A percentile compares a stretch with the other conserved stretches of the same genome.
phyloP scores from a whole-genome alignment of 1,140 invertebrate species.

The Micrasema longulum region DNA sequence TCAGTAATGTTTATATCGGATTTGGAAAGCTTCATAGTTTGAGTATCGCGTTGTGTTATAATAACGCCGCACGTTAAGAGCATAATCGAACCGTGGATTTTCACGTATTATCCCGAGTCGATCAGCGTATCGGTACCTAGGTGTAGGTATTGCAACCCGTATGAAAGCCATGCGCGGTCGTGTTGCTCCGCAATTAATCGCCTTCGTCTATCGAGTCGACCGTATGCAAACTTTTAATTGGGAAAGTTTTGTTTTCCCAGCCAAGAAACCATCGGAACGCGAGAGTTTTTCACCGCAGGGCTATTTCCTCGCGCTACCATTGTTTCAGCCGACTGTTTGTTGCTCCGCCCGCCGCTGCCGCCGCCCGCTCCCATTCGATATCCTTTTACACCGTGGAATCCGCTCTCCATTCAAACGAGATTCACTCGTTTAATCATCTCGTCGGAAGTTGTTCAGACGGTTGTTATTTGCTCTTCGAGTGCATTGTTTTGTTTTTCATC shows the following conservation, averaged over 20 bases:
- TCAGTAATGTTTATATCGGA: too few species aligned
- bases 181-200: slow-evolving; percentile 48
- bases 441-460: slow-evolving; percentile 33
- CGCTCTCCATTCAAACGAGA: slow-evolving; percentile 16
- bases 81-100: too few species aligned
- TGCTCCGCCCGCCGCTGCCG: neutral
- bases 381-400: slow-evolving; percentile 13
- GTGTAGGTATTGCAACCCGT: neutral
- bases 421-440: slow-evolving; percentile 14
- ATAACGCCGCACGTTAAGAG: too few species aligned
- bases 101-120: too few species aligned
- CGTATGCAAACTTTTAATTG: slow-evolving; percentile 51
- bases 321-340: slow-evolving; percentile 6
- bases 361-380: neutral
- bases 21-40: too few species aligned
- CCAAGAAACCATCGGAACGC: slow-evolving; percentile 21
- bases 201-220: slow-evolving; percentile 42
- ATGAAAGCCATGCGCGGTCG: slow-evolving; percentile 16
- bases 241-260: slow-evolving; percentile 52
- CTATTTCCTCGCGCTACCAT: slow-evolving; percentile 17
- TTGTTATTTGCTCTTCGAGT: slow-evolving; percentile 6
- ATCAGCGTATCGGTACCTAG: too few species aligned
- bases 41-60: too few species aligned
- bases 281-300: slow-evolving; percentile 35
- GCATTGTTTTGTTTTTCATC: slow-evolving; percentile 25